Base-by-base conservation (phyloP, 2,113 vertebrate genomes). In the Microcebus lehilahytsara region DNA sequence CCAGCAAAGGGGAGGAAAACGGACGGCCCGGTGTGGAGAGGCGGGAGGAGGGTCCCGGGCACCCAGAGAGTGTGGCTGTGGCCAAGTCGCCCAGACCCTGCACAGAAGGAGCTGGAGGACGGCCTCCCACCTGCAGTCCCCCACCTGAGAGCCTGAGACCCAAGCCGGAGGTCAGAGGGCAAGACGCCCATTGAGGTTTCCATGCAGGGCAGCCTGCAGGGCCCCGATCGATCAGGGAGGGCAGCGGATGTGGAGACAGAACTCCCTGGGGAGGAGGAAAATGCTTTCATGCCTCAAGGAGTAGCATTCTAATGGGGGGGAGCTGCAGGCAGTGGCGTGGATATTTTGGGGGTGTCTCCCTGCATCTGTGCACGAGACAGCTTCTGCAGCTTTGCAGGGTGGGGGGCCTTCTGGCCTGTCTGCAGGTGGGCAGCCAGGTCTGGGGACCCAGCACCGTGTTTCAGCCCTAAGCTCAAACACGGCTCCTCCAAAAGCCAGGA, bases 11-110 rank as follows among this genome's bases (percentile, higher is more conserved):
- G 4, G 9, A 12, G 19, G 67, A 56, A 27, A 10, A 49, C 69
- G 5, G 58, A 62, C n/a, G 11, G 66, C 10, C 49, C 6, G 0
- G 0, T 7, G 75, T 46, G 4, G 30, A 71, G 60, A 7, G 53
- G n/a, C 14, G 0, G 0, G 17, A 40, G 23, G 51, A 42, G 25
- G 25, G 10, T 32, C 9, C 37, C 1, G 2, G 14, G 8, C 1
- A 6, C 40, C 60, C 69, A 42, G n/a, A 22, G n/a, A 23, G 13
- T 3, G 12, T 0, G 11, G n/a, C 87, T 16, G 20, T 49, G 22
- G 51, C 49, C 3, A 0, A 0, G 46, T 17, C 12, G 0, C 2
- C 22, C 16, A 46, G 49, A 74, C 8, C 10, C 64, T 25, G 32
- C 46, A 72, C 10, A 58, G 80, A 51, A 37, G 58, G 27, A 11